Percentiles rank a stretch among this genome's conserved stretches.
These are phyloP conservation scores for Cottoperca gobio DNA, from an alignment of 2,797 vertebrate species.

Conservation along the genomic window DNA sequence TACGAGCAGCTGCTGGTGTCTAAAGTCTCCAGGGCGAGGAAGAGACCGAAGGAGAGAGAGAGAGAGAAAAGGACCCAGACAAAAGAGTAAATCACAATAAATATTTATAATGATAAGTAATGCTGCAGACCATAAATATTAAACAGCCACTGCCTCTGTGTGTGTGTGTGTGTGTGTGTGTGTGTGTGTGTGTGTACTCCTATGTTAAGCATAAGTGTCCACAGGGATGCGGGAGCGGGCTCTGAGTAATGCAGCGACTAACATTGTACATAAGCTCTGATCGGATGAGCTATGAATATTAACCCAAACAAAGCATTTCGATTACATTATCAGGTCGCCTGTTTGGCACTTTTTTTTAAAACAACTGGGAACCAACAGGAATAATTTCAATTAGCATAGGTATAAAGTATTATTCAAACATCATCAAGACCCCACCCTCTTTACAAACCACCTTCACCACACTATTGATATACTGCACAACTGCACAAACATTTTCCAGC, in stretches of 20 bases:
- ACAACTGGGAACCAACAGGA: constrained; percentile 52
- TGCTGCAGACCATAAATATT: constrained; percentile 80
- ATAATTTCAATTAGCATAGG: constrained; percentile 70
- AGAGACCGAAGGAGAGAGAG: constrained; percentile 49
- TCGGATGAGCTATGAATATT: constrained; percentile 75
- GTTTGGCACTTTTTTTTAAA: constrained; percentile 61
- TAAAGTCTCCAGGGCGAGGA: constrained; percentile 64
- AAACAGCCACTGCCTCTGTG: constrained; percentile 66
- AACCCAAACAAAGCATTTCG: constrained; percentile 66
- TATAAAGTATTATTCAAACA: constrained; percentile 61
- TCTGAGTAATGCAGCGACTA: constrained; percentile 67
- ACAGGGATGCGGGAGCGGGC: constrained; percentile 54
- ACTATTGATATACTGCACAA: constrained; percentile 7
- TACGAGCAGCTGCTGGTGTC: constrained; percentile 71
- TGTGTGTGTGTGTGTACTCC: constrained; percentile 23
- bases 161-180: constrained; percentile 47
- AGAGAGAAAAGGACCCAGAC: constrained; percentile 62
- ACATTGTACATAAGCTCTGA: constrained; percentile 70
- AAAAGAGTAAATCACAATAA: constrained; percentile 86
- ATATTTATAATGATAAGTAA: constrained; percentile 87
- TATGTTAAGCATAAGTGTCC: constrained; percentile 61
- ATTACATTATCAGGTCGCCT: constrained; percentile 51
- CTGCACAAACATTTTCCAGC: constrained; percentile 11
- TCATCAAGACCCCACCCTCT: constrained; percentile 19
- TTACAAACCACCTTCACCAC: constrained; percentile 23